Evolutionary conservation across 2,888 invertebrate genomes (phyloP).

Genomic region (Mystacides longicornis): DNA sequence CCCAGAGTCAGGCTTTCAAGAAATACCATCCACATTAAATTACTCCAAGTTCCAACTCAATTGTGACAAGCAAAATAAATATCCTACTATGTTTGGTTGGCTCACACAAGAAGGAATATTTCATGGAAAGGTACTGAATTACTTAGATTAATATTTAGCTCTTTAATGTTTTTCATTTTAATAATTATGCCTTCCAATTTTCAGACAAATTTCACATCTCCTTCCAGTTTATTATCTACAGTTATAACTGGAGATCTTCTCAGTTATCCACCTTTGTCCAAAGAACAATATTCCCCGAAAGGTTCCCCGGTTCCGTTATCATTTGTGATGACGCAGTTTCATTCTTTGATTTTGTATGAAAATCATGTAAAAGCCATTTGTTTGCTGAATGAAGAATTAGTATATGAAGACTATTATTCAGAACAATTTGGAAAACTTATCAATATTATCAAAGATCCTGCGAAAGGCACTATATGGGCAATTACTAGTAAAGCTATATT

Average conservation of each 20-base stretch:
- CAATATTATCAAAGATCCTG: conserved; percentile 72
- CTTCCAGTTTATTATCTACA: conserved; percentile 44
- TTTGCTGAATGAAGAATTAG: conserved; percentile 73
- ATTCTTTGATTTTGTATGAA: conserved; percentile 74
- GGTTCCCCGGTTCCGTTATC: conserved; percentile 52
- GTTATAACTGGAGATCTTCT: conserved; percentile 43
- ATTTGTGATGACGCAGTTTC: conserved; percentile 85
- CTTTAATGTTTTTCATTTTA: background rate
- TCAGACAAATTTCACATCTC: conserved; percentile 45
- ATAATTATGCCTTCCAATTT: no score
- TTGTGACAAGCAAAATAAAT: conserved; percentile 56
- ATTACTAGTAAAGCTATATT: conserved; percentile 80
- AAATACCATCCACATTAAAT: conserved; percentile 62
- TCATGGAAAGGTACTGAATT: conserved; percentile 59
- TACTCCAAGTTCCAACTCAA: conserved; percentile 76
- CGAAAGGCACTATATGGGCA: conserved; percentile 76
- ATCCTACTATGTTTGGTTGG: conserved; percentile 81
- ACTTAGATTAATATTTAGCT: background rate
- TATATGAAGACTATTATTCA: conserved; percentile 78
- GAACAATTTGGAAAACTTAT: conserved; percentile 74
- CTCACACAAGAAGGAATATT: conserved; percentile 77
- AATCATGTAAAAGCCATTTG: conserved; percentile 82
- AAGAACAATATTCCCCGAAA: conserved; percentile 29
- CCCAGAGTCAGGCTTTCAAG: conserved; percentile 63
- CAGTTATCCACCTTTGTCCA: conserved; percentile 36